Percentiles rank a stretch among this genome's conserved stretches.
Evolutionary conservation across 2,113 vertebrate species (phyloP).

Genomic region (Neofelis nebulosa): DNA sequence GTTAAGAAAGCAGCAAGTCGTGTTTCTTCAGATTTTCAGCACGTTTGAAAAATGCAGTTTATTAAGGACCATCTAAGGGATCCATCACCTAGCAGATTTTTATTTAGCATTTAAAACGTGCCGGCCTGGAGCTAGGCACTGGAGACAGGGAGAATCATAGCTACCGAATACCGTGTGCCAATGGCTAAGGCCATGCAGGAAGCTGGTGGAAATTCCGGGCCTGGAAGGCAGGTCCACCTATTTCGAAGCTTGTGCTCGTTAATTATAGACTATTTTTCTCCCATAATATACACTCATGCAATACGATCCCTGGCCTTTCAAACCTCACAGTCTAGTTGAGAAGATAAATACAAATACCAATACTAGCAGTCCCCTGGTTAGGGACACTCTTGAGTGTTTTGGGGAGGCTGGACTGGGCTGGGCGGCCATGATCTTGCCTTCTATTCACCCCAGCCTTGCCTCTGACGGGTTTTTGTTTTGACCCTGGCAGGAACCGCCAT

Average conservation of each 20-base stretch:
- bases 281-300: neutral
- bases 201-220: neutral
- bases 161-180: neutral
- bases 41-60: neutral
- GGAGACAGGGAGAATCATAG: neutral
- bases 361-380: neutral
- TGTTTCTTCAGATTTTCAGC: neutral
- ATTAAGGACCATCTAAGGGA: neutral
- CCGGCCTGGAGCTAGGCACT: neutral
- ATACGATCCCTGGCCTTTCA: conserved; percentile 2
- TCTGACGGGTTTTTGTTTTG: neutral
- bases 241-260: conserved; percentile 27
- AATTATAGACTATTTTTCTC: conserved; percentile 2
- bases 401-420: neutral
- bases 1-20: neutral
- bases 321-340: neutral
- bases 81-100: neutral
- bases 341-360: neutral
- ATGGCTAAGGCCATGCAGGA: neutral
- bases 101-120: neutral
- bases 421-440: neutral
- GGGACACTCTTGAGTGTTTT: neutral
- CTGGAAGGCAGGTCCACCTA: neutral
- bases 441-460: neutral
- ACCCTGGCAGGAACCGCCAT: neutral